A percentile compares a stretch with the other conserved stretches of the same genome.
Conservation (phyloP, 2,888 invertebrate species). For the Resseliella maxima region DNA sequence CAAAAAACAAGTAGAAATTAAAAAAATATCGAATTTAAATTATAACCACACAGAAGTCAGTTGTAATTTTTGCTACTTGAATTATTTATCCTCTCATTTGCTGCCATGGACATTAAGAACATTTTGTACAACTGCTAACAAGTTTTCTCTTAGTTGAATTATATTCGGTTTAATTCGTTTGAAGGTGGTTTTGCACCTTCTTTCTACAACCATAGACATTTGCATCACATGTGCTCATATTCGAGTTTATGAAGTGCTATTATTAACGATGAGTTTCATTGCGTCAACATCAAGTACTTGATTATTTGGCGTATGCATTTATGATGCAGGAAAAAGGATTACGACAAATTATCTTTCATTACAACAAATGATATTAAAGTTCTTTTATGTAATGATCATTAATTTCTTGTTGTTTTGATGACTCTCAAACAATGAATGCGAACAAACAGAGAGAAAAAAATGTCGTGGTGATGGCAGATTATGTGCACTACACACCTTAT, state of each 20-base stretch:
- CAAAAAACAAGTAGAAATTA: not conserved
- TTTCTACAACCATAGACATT: too few relatives aligned
- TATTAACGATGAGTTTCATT: not conserved
- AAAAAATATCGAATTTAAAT: slow-evolving; percentile 22
- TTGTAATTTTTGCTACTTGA: not conserved
- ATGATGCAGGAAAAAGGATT: not conserved
- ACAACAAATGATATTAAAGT: slow-evolving; percentile 44
- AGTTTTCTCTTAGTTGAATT: slow-evolving; percentile 15
- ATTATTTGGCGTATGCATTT: slow-evolving; percentile 7
- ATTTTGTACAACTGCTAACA: not conserved
- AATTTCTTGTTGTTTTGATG: slow-evolving; percentile 39
- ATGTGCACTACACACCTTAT: not conserved
- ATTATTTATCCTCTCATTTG: not conserved
- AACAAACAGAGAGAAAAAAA: not conserved
- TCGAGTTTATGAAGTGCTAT: too few relatives aligned
- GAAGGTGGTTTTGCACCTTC: not conserved
- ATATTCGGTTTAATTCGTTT: not conserved
- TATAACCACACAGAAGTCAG: not conserved
- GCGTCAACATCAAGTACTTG: not conserved
- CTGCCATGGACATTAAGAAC: not conserved
- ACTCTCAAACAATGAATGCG: not conserved
- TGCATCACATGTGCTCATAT: too few relatives aligned
- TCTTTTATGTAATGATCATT: slow-evolving; percentile 45
- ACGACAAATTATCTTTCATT: slow-evolving; percentile 28
- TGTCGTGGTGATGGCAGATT: not conserved